These are phyloP conservation scores for Ataeniobius toweri DNA, from an alignment of 2,797 vertebrate species.

Conservation along the genomic window DNA sequence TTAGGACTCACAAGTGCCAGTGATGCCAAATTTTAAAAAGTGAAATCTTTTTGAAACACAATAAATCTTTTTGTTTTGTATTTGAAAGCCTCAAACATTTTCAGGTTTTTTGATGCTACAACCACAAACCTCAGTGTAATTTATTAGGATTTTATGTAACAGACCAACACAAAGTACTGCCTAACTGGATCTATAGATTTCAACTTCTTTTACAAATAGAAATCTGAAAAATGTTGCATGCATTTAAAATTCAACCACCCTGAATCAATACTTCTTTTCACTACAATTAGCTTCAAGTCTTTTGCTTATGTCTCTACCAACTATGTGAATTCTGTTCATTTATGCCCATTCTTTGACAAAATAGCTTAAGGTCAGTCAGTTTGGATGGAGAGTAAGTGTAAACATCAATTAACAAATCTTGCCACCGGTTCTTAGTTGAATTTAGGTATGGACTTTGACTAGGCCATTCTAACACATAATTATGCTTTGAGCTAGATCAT, in stretches of 20 bases:
- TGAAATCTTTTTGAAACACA: neutral
- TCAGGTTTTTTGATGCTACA: neutral
- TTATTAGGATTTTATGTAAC: neutral
- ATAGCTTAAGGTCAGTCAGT: neutral
- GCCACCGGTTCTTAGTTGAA: neutral
- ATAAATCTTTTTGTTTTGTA: neutral
- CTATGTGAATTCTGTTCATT: neutral
- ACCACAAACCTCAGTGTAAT: neutral
- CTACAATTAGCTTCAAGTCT: no score
- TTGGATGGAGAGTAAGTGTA: neutral
- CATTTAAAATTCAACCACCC: no score
- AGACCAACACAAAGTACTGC: no score
- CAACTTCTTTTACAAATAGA: no score
- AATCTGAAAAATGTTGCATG: no score
- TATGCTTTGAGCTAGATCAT: neutral
- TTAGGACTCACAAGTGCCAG: constrained; percentile 7
- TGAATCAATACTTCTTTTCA: no score
- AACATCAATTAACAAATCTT: neutral
- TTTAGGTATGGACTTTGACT: no score
- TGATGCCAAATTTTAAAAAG: neutral
- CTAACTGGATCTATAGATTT: no score
- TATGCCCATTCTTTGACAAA: neutral
- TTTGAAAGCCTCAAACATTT: neutral
- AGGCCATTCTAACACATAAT: neutral
- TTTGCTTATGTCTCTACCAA: no score